Evolutionary conservation across 2,888 invertebrate species (phyloP), one percentile per base, ranked within the genome.

Genomic region (Noctua comes): DNA sequence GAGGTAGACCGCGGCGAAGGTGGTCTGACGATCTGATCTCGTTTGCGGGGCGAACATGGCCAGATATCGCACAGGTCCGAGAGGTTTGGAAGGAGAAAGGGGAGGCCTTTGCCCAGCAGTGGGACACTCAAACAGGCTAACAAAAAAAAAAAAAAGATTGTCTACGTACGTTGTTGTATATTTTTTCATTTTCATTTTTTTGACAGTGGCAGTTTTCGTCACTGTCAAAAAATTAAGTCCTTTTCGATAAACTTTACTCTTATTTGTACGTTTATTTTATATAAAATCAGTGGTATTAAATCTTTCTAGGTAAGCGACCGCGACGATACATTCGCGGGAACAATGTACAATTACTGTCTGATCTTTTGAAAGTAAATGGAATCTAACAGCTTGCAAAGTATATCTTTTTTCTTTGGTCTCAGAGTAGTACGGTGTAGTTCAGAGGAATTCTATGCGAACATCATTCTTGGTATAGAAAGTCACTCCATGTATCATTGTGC

Each of bases 161-260:
- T 78, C 83, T 73, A 10, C 40, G 40, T 36, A 36, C 36, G 36
- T 36, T 36, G 36, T 36, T 36, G 36, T 36, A 36, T 36, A 36
- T 36, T 36, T 40, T 40, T 40, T 40, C 40, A 40, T 40, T 40
- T 40, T 7, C 40, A 40, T 40, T 40, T 40, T 36, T 40, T 40
- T 40, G 40, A 40, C 7, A 40, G 40, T 40, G 40, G 7, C 40
- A 40, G 7, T 40, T 7, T 7, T 40, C 36, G 43, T 43, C 10
- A 43, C n/a, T 73, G 85, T 54, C 71, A 85, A 43, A 43, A 24
- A 31, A 21, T 40, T 59, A 1, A 80, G 66, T 36, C 5, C 5
- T 64, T 51, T 81, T 66, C 51, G 43, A 66, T 51, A 10, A 66
- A 65, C 1, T 24, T 36, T 40, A 31, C 11, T 7, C n/a, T 66